A percentile compares a stretch with the other conserved stretches of the same genome.
Conservation (phyloP, 2,797 vertebrate genomes). For the Megaceryle alcyon region DNA sequence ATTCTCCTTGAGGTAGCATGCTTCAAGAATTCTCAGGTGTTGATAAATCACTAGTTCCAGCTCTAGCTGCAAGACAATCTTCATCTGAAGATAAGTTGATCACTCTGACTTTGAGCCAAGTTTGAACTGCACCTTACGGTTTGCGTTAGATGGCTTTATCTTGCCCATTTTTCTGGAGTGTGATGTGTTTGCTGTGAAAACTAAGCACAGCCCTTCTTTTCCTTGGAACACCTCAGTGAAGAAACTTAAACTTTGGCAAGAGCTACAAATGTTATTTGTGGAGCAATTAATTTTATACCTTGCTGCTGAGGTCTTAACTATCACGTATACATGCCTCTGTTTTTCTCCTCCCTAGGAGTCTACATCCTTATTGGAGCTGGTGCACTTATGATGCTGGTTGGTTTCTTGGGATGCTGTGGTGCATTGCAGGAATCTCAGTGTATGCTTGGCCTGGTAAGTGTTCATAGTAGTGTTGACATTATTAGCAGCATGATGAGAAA, state of each 20-base stretch:
- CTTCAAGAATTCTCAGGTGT: background rate
- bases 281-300: background rate
- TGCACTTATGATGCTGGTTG: slow-evolving; percentile 96
- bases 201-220: rapidly evolving
- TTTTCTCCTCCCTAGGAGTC: slow-evolving; percentile 80
- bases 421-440: slow-evolving; percentile 95
- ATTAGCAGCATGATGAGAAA: background rate
- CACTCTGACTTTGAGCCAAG: background rate
- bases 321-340: background rate
- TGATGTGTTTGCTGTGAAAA: background rate
- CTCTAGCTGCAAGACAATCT: background rate
- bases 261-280: background rate
- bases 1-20: background rate
- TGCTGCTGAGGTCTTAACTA: background rate
- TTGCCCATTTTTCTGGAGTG: background rate
- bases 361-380: slow-evolving; percentile 94
- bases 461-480: background rate
- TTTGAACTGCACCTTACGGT: background rate
- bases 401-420: slow-evolving; percentile 97
- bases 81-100: background rate
- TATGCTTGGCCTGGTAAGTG: slow-evolving; percentile 95
- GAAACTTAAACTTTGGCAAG: background rate
- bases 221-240: background rate
- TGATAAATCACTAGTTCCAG: background rate
- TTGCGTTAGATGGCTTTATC: background rate